These are phyloP conservation scores for Drosophila parthenogenetica DNA, from an alignment of 2,888 invertebrate species.

Conservation along the genomic window DNA sequence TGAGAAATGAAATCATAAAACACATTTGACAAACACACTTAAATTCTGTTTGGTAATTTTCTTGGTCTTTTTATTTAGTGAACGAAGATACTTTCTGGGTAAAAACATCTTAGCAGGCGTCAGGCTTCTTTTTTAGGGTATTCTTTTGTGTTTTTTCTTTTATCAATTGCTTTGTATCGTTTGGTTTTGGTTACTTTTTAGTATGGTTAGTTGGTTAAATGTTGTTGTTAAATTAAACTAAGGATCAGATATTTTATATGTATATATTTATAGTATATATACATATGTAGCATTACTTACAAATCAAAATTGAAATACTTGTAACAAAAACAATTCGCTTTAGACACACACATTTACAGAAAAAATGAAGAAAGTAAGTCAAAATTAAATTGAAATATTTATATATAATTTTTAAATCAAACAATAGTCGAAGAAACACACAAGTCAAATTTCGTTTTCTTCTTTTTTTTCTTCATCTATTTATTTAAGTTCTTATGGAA, in stretches of 20 bases:
- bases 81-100: slow-evolving; percentile 34
- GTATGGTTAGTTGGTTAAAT: slow-evolving; percentile 77
- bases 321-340: slow-evolving; percentile 48
- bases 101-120: slow-evolving; percentile 44
- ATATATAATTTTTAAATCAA: slow-evolving; percentile 44
- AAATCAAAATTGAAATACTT: slow-evolving; percentile 41
- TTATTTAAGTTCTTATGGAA: slow-evolving; percentile 1
- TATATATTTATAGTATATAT: slow-evolving; percentile 23
- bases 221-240: slow-evolving; percentile 36
- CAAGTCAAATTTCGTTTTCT: slow-evolving; percentile 35
- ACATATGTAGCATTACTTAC: slow-evolving; percentile 45
- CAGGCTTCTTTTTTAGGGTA: slow-evolving; percentile 36
- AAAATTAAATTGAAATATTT: slow-evolving; percentile 36
- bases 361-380: slow-evolving; percentile 24
- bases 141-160: background rate
- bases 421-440: slow-evolving; percentile 44
- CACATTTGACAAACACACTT: slow-evolving; percentile 82
- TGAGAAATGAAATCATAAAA: slow-evolving; percentile 57
- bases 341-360: slow-evolving; percentile 67
- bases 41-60: slow-evolving; percentile 49
- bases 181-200: slow-evolving; percentile 43
- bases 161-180: slow-evolving; percentile 34
- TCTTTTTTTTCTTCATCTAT: slow-evolving; percentile 26
- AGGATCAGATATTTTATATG: slow-evolving; percentile 34
- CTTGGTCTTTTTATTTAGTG: slow-evolving; percentile 1